Percentiles rank a stretch among this genome's conserved stretches.
phyloP scores from a whole-genome alignment of 2,888 invertebrate genomes.

The Drosophila mayaguana region DNA sequence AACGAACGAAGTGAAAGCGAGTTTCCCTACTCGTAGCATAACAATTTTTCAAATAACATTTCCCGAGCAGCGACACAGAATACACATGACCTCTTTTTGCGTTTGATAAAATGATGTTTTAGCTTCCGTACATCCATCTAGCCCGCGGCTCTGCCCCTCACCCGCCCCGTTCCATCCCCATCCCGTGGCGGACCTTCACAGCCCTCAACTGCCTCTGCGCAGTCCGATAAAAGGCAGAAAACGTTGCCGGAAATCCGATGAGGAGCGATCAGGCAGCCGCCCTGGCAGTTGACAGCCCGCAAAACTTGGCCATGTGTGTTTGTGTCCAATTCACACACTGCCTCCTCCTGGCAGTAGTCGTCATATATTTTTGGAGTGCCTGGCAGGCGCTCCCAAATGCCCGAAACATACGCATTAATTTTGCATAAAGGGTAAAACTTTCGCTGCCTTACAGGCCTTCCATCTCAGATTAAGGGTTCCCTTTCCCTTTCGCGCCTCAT shows the following conservation, averaged over 20 bases:
- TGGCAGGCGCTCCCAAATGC: conserved; percentile 28
- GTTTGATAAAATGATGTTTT: conserved; percentile 65
- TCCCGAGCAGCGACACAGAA: conserved; percentile 39
- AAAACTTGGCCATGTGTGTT: conserved; percentile 31
- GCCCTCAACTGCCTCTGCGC: neutral
- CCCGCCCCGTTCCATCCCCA: too few species aligned
- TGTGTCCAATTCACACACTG: conserved; percentile 11
- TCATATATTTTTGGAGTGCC: conserved; percentile 25
- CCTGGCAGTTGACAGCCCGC: conserved; percentile 42
- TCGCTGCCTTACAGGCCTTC: conserved; percentile 21
- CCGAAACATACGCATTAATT: conserved; percentile 65
- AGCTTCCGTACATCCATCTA: conserved; percentile 1
- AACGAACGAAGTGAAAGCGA: conserved; percentile 23
- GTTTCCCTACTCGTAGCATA: conserved; percentile 15
- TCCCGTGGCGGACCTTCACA: neutral
- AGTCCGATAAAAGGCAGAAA: conserved; percentile 53
- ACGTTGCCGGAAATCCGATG: conserved; percentile 51
- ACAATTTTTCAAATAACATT: conserved; percentile 55
- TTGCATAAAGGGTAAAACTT: conserved; percentile 43
- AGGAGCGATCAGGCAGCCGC: conserved; percentile 44
- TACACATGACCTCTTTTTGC: conserved; percentile 67
- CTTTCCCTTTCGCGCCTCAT: neutral
- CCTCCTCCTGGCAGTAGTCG: neutral
- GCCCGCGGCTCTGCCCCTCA: neutral
- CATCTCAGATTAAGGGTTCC: conserved; percentile 34